Conservation (phyloP, 1,140 invertebrate species). For the Plutomurus gul region DNA sequence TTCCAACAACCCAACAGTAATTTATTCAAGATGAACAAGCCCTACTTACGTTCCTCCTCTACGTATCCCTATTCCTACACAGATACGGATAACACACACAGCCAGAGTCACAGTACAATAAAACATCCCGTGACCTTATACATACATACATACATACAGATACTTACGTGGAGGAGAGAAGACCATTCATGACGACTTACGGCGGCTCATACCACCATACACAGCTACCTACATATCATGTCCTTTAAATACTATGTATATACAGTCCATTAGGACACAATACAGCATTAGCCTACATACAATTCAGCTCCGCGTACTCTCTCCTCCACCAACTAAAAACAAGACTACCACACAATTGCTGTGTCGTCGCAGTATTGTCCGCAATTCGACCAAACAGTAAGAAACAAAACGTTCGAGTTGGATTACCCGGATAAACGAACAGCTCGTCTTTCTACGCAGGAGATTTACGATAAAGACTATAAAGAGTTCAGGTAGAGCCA, state of each 20-base stretch:
- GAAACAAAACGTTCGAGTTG: background rate
- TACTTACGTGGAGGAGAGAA: too few species aligned
- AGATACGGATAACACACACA: background rate
- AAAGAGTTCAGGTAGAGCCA: conserved; percentile 26
- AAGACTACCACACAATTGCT: too few species aligned
- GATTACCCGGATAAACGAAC: background rate
- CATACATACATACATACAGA: too few species aligned
- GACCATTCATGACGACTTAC: too few species aligned
- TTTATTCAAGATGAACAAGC: conserved; percentile 29
- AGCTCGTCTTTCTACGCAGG: background rate
- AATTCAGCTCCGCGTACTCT: too few species aligned
- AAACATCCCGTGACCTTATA: background rate
- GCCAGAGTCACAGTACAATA: background rate
- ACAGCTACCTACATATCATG: background rate
- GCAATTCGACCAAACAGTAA: background rate
- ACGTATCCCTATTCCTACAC: background rate
- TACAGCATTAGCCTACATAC: too few species aligned
- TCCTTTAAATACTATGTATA: background rate
- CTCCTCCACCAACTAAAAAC: too few species aligned
- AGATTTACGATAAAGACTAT: conserved; percentile 17
- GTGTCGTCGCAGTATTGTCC: too few species aligned
- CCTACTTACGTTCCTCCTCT: conserved; percentile 2
- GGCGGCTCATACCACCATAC: too few species aligned
- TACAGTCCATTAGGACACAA: background rate
- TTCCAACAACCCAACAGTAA: conserved; percentile 24